Base-by-base conservation (phyloP, 1,140 invertebrate species). In the Amyelois transitella region DNA sequence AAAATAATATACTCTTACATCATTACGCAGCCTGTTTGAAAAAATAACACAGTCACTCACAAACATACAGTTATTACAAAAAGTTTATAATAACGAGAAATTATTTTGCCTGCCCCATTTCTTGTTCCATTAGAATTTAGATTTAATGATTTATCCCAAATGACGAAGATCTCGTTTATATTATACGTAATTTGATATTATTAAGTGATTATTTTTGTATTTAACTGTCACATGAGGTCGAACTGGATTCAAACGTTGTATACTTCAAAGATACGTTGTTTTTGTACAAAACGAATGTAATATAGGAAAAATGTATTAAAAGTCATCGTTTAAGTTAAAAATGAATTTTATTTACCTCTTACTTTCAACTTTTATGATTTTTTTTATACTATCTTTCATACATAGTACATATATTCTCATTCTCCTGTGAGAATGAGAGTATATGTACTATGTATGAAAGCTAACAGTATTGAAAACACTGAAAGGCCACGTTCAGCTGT, bases 221-320 rank as follows among this genome's bases (percentile, higher is more conserved):
- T 67, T 50, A 51, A 62, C 48, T 62, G 55, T 62, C 38, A 43
- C 59, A 53, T 70, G 64, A 65, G 69, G 63, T 80, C 78, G 81
- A 75, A 75, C 72, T 69, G 57, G 62, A 62, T 63, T 62, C 52
- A 51, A 61, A 72, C 66, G 64, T 69, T 70, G 70, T 74, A 75
- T 83, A 75, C 71, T 75, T 75, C 57, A 66, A 59, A 52, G 55
- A 77, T 72, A 76, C 69, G 68, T 81, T 84, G 79, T 81, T 83
- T 75, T 80, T 84, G 77, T 84, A 84, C 77, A 84, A 38, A 81
- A 77, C 67, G 66, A 79, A 77, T 84, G 81, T 82, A 82, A 79
- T 73, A 82, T 84, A 84, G 78, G 66, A 74, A 60, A 75, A 81
- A 70, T 84, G 77, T 81, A 84, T 82, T 84, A 84, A 84, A 83